phyloP scores from a whole-genome alignment of 2,797 vertebrate genomes.

The Thalassophryne amazonica region DNA sequence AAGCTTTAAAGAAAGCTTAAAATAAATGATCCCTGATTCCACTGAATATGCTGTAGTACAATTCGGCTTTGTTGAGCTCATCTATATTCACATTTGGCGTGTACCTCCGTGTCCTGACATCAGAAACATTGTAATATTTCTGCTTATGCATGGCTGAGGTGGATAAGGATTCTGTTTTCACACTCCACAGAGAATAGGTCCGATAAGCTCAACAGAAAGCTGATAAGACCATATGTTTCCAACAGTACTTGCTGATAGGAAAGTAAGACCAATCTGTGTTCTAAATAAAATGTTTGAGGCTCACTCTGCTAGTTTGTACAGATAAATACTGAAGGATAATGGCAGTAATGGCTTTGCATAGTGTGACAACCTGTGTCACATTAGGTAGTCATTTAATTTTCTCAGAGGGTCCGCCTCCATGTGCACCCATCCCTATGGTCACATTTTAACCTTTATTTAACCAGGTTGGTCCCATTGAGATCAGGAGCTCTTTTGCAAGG shows the following conservation, averaged over 20 bases:
- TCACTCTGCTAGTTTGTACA: conserved; percentile 23
- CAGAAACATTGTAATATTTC: conserved; percentile 1
- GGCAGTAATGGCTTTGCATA: conserved; percentile 10
- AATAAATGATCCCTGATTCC: too few species aligned
- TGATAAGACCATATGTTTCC: conserved; percentile 10
- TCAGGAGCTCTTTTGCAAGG: too few species aligned
- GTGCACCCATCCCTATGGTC: too few species aligned
- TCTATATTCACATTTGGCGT: conserved; percentile 4
- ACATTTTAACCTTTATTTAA: too few species aligned
- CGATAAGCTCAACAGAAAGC: conserved; percentile 33
- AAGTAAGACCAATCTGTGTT: background rate
- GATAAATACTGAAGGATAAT: conserved; percentile 35
- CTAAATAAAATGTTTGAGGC: conserved; percentile 13
- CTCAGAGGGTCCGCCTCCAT: conserved; percentile 34
- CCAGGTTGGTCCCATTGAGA: too few species aligned
- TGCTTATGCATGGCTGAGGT: too few species aligned
- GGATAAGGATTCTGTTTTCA: conserved; percentile 22
- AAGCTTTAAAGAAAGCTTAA: too few species aligned
- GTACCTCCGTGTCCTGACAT: background rate
- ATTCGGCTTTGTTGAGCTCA: conserved; percentile 2
- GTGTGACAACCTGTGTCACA: conserved; percentile 31
- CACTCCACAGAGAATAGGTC: conserved; percentile 32
- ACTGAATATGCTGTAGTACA: too few species aligned
- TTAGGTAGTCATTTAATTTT: conserved; percentile 58
- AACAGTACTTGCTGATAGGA: background rate